Conservation (phyloP, 92 coral and sea anemone genomes). For the Montipora capitata region DNA sequence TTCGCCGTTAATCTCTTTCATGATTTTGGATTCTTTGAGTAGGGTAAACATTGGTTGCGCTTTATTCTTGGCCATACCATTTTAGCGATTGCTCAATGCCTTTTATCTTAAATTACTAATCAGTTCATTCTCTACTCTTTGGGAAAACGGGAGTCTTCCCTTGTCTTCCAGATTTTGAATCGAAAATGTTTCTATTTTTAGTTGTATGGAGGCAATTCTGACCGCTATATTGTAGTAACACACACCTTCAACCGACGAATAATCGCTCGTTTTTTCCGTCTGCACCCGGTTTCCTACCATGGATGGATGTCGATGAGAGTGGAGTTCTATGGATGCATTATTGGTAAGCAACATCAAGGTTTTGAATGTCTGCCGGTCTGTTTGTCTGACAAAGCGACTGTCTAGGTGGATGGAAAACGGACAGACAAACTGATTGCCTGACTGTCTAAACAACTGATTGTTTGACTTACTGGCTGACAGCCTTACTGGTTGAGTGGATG, state of each 20-base stretch:
- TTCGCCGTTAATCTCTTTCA: too few relatives aligned
- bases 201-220: constrained; percentile 88
- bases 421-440: background rate
- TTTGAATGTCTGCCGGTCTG: background rate
- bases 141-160: background rate
- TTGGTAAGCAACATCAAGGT: constrained; percentile 57
- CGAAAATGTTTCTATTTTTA: constrained; percentile 9
- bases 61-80: too few relatives aligned
- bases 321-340: constrained; percentile 87
- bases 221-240: constrained; percentile 78
- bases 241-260: constrained; percentile 76
- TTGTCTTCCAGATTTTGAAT: background rate
- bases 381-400: background rate
- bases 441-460: background rate
- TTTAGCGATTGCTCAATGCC: too few relatives aligned
- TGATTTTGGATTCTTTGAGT: too few relatives aligned
- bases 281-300: constrained; percentile 80
- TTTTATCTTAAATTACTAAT: too few relatives aligned
- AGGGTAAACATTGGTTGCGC: too few relatives aligned
- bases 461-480: background rate
- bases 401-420: background rate
- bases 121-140: too few relatives aligned
- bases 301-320: constrained; percentile 91
- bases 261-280: constrained; percentile 75
- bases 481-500: background rate